A percentile compares a stretch with the other conserved stretches of the same genome.
These are phyloP conservation scores for Acropora yongei DNA, from an alignment of 64 coral and sea anemone genomes.

Conservation along the genomic window DNA sequence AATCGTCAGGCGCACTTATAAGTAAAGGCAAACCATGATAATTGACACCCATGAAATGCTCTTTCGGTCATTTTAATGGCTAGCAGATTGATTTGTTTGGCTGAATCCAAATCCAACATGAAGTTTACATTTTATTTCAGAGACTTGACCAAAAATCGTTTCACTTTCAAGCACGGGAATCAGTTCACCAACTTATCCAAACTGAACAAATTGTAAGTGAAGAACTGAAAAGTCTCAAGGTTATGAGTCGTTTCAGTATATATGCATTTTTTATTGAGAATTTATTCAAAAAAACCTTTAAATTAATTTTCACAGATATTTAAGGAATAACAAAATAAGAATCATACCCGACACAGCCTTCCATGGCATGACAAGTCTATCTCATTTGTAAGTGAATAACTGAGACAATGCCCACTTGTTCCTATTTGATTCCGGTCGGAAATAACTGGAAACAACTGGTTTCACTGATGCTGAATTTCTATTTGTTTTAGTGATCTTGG, in stretches of 20 bases:
- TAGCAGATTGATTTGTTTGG: no score
- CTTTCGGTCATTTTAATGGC: no score
- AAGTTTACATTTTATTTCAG: slow-evolving; percentile 58
- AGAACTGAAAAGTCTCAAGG: no score
- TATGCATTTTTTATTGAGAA: background rate
- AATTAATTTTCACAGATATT: slow-evolving; percentile 45
- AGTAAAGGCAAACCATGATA: no score
- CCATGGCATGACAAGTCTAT: slow-evolving; percentile 57
- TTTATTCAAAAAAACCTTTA: background rate
- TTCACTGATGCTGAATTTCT: background rate
- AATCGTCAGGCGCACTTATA: no score
- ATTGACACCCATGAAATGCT: no score
- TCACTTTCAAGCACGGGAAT: slow-evolving; percentile 94
- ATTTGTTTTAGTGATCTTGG: slow-evolving; percentile 51
- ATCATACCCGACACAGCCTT: slow-evolving; percentile 85
- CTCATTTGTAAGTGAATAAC: slow-evolving; percentile 62
- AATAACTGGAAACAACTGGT: background rate
- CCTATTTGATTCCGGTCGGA: background rate
- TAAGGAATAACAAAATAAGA: slow-evolving; percentile 65
- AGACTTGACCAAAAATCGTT: slow-evolving; percentile 68
- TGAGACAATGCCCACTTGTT: no score
- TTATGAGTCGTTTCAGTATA: background rate
- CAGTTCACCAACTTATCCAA: slow-evolving; percentile 88
- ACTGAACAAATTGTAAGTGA: slow-evolving; percentile 79
- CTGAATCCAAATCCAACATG: background rate